These are phyloP conservation scores for Brachycybe producta DNA, from an alignment of 2,888 invertebrate species.

Conservation along the genomic window DNA sequence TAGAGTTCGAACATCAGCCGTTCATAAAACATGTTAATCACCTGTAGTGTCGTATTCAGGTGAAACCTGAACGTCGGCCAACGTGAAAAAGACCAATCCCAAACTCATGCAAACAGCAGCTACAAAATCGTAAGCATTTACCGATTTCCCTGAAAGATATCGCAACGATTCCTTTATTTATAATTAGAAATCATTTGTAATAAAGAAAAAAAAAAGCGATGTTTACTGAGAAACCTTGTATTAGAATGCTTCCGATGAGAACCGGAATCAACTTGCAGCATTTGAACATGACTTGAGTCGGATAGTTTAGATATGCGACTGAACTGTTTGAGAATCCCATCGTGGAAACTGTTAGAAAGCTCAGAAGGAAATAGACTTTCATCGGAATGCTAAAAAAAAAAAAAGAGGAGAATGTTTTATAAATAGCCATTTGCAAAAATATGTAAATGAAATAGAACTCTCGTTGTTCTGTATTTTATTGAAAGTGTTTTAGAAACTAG, in stretches of 20 bases:
- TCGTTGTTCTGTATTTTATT: background rate
- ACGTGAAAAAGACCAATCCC: conserved; percentile 78
- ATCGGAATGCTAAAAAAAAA: conserved; percentile 60
- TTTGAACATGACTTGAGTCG: conserved; percentile 92
- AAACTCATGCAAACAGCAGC: conserved; percentile 77
- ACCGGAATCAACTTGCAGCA: conserved; percentile 96
- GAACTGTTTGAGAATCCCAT: conserved; percentile 94
- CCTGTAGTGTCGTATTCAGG: conserved; percentile 46
- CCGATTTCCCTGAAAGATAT: conserved; percentile 53
- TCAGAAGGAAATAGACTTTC: conserved; percentile 63
- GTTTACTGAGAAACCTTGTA: conserved; percentile 44
- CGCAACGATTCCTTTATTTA: background rate
- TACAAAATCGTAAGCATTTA: conserved; percentile 65
- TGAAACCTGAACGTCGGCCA: conserved; percentile 54
- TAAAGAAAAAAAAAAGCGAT: background rate
- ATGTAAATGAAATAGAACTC: conserved; percentile 1
- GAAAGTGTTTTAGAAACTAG: no score
- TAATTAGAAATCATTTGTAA: conserved; percentile 1
- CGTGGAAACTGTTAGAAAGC: conserved; percentile 77
- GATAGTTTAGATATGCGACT: conserved; percentile 86
- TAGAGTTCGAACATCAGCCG: no score
- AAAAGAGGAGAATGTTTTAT: conserved; percentile 18
- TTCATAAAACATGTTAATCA: no score
- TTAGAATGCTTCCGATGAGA: conserved; percentile 80
- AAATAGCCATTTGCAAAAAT: background rate